A percentile compares a stretch with the other conserved stretches of the same genome.
Conservation (phyloP, 2,888 invertebrate species). For the Tipula lateralis region DNA sequence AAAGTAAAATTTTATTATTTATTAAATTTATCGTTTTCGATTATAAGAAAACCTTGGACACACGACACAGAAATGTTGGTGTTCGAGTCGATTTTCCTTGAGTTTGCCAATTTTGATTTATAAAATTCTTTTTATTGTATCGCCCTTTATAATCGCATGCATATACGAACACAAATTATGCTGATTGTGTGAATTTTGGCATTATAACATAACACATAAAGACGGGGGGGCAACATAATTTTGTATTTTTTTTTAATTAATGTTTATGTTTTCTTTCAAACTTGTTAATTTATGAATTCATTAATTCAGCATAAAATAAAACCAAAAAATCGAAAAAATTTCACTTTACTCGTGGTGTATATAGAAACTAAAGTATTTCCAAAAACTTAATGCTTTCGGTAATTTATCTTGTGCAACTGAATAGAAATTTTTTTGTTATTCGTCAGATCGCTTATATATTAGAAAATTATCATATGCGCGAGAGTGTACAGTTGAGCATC, state of each 20-base stretch:
- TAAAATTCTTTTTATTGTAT: not conserved
- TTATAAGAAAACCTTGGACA: not conserved
- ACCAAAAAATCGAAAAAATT: not conserved
- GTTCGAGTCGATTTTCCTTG: not conserved
- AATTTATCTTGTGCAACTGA: not conserved
- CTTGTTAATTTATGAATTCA: not conserved
- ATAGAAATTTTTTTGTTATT: not conserved
- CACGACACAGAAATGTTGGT: not conserved
- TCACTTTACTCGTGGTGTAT: not conserved
- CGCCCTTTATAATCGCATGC: not conserved
- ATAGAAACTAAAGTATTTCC: not conserved
- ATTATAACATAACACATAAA: not conserved
- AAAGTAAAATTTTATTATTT: not conserved
- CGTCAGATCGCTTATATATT: not conserved
- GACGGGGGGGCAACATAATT: not conserved
- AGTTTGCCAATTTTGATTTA: not conserved
- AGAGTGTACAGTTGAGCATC: not conserved
- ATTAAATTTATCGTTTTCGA: not conserved
- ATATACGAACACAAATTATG: not conserved
- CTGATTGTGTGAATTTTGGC: not conserved
- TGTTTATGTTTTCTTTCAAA: not conserved
- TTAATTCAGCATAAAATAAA: slow-evolving; percentile 14
- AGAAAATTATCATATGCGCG: not conserved
- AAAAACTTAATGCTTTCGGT: not conserved
- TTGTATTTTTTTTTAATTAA: not conserved